Base-by-base conservation (phyloP, 2,888 invertebrate genomes). In the Pandemis cinnamomeana region DNA sequence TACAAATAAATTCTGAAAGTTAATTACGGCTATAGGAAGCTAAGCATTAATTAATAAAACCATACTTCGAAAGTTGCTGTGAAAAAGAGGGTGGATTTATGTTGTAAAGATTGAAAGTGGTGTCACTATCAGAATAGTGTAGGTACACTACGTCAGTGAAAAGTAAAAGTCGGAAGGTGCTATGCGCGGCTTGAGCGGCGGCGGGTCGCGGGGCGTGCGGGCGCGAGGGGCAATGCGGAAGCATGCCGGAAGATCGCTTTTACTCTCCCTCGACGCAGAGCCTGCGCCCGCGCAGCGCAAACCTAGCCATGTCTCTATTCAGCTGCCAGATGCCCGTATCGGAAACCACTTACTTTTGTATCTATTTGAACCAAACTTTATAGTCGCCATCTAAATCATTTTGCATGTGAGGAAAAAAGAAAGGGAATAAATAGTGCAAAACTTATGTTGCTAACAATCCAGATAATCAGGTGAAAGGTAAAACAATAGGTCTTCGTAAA, bases 101-200 rank as follows among this genome's bases (percentile, higher is more conserved):
- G 63, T 51, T 36, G 66, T 71, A 46, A 71, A 71, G 74, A 74
- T 74, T 74, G 69, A 74, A 74, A 74, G 74, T 71, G 74, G 70
- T 61, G 72, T 67, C 61, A 66, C 61, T 74, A 67, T 74, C 53
- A 61, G 62, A 71, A 74, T 74, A 74, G 67, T 77, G 72, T 75
- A 55, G 55, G 20, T 20, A 79, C 77, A 78, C 78, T 75, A 81
- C 82, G 83, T 80, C 81, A 82, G 79, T 80, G 82, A 82, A 84
- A 92, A 92, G 93, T 92, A 92, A 92, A 92, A 92, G 92, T 91
- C 87, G 89, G 89, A 89, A 89, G 87, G 83, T 78, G 81, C 73
- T 74, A 67, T 70, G 71, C 74, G 71, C 71, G 75, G 78, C 72
- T 76, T 70, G 75, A 72, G 80, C 60, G 77, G 67, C 75, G 70